A percentile compares a stretch with the other conserved stretches of the same genome.
Conservation (phyloP, 53 echinoderm and acorn worm genomes). For the Stichopus horrens region DNA sequence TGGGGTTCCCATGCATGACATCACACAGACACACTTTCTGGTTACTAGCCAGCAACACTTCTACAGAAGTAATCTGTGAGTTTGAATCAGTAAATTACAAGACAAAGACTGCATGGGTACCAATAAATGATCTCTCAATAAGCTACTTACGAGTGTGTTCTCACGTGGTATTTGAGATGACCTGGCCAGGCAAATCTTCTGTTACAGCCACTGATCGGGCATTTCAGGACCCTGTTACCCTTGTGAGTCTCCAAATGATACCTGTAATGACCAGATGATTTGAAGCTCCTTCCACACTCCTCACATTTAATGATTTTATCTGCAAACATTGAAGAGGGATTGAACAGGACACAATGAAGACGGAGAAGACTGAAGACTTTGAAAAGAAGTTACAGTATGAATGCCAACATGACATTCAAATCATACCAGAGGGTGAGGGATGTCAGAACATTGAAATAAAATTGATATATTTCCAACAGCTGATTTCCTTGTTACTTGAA, state of each 20-base stretch:
- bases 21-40: too few relatives aligned
- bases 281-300: constrained; percentile 87
- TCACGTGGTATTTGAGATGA: constrained; percentile 89
- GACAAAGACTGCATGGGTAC: not conserved
- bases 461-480: too few relatives aligned
- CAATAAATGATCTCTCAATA: not conserved
- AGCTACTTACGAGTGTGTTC: constrained; percentile 84
- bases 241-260: constrained; percentile 94
- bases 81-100: too few relatives aligned
- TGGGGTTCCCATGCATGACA: too few relatives aligned
- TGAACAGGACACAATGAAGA: too few relatives aligned
- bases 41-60: too few relatives aligned
- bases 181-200: constrained; percentile 95
- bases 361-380: too few relatives aligned
- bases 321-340: not conserved
- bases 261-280: constrained; percentile 84
- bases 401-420: too few relatives aligned
- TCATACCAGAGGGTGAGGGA: too few relatives aligned
- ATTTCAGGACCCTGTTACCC: constrained; percentile 91
- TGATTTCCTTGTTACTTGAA: not conserved
- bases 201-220: constrained; percentile 80
- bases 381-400: too few relatives aligned
- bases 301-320: constrained; percentile 72
- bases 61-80: too few relatives aligned
- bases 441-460: too few relatives aligned